Evolutionary conservation across 2,113 vertebrate species (phyloP).

Genomic region (Takifugu flavidus): DNA sequence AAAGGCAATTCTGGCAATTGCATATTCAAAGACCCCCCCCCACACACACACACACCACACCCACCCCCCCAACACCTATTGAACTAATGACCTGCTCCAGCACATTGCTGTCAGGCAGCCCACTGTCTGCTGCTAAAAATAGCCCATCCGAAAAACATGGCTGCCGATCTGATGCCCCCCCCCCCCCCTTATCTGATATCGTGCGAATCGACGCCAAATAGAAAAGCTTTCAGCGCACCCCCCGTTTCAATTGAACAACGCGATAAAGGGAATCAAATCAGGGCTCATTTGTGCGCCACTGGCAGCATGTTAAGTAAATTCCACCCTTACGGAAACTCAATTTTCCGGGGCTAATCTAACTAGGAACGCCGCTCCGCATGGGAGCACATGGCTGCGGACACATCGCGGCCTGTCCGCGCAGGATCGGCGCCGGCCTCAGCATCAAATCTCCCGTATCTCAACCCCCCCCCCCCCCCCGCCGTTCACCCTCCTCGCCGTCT

Average conservation of each 20-base stretch:
- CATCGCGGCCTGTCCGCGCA: constrained; percentile 23
- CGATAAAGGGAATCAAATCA: constrained; percentile 73
- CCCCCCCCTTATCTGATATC: constrained; percentile 55
- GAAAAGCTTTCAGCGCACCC: constrained; percentile 69
- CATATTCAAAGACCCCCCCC: constrained; percentile 58
- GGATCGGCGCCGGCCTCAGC: not conserved
- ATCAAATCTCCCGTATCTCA: constrained; percentile 10
- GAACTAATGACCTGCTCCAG: constrained; percentile 68
- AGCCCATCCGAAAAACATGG: constrained; percentile 54
- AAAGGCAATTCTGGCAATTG: constrained; percentile 57
- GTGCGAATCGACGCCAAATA: constrained; percentile 57
- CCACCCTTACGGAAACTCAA: constrained; percentile 69
- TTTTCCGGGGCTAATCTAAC: constrained; percentile 67
- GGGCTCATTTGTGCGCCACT: constrained; percentile 59
- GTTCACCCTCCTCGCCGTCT: constrained; percentile 20
- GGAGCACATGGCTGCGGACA: constrained; percentile 42
- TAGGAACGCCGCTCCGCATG: constrained; percentile 42
- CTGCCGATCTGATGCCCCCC: constrained; percentile 53
- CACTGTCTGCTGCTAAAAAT: constrained; percentile 58
- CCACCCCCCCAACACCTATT: constrained; percentile 49
- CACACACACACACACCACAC: too few species aligned
- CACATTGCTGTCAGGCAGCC: constrained; percentile 61
- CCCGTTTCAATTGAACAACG: constrained; percentile 64
- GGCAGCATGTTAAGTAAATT: constrained; percentile 72
- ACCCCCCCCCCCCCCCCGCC: not conserved